These are phyloP conservation scores for Haliclona indistincta DNA, from an alignment of 37 sponge, comb jelly and placozoan genomes.

Conservation along the genomic window DNA sequence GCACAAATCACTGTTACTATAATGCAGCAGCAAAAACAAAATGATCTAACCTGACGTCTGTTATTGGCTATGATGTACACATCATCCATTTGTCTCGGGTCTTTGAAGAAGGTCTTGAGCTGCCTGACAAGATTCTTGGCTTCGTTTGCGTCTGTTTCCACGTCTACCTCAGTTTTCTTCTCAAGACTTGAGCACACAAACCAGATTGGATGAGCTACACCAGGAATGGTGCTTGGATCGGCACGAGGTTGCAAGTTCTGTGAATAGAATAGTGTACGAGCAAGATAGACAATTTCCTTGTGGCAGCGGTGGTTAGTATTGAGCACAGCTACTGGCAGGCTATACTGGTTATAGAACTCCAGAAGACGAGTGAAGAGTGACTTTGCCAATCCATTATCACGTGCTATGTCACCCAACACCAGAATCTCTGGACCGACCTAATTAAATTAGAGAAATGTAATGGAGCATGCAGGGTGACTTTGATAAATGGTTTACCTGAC, in stretches of 20 bases:
- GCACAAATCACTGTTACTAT: neutral
- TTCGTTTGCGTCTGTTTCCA: too few relatives aligned
- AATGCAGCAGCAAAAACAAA: neutral
- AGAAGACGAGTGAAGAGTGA: slow-evolving; percentile 17
- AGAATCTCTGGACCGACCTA: slow-evolving; percentile 29
- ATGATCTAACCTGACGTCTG: slow-evolving; percentile 3
- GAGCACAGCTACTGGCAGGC: too few relatives aligned
- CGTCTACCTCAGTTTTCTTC: too few relatives aligned
- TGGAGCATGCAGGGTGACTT: too few relatives aligned
- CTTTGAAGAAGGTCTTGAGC: too few relatives aligned
- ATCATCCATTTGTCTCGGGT: too few relatives aligned
- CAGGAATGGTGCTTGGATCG: neutral
- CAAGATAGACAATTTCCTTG: neutral
- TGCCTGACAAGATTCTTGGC: neutral
- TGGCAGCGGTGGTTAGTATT: slow-evolving; percentile 29
- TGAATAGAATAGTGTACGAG: too few relatives aligned
- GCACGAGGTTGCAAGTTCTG: too few relatives aligned
- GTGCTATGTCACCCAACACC: slow-evolving; percentile 14
- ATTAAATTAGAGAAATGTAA: neutral
- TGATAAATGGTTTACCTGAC: too few relatives aligned
- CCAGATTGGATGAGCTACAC: neutral
- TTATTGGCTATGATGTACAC: too few relatives aligned
- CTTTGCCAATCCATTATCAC: slow-evolving; percentile 1
- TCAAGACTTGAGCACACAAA: slow-evolving; percentile 21
- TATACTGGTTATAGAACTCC: neutral